Base-by-base conservation (phyloP, 2,113 vertebrate species). In the Equus przewalskii region DNA sequence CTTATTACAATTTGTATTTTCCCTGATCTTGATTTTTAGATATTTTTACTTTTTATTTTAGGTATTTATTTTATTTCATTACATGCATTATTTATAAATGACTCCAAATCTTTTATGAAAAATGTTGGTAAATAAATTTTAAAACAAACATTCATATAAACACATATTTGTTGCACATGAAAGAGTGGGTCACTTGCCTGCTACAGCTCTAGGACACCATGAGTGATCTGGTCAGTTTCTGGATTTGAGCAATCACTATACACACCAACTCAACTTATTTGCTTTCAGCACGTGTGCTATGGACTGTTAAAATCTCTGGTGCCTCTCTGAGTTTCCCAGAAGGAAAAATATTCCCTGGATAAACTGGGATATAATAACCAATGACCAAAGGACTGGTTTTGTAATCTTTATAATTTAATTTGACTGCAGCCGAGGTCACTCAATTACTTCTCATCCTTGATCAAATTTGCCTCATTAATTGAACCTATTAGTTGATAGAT, bases 1-100 rank as follows among this genome's bases (percentile, higher is more conserved):
- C 76, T 80, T 33, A 93, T 12, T 78, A 41, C 26, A 30, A 75
- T n/a, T 94, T 13, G 76, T 36, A 54, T 30, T 70, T 84, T 86
- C 64, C 9, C 6, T 51, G 19, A 41, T 84, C 41, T 93, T 83
- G 24, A 36, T 18, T 86, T 76, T 82, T 65, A 78, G 13, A 82
- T 41, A 11, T 62, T 21, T 12, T 80, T 70, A 19, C 0, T 56
- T 72, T 79, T 81, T 5, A 70, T 73, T 69, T 88, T 73, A 83
- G 9, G 2, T n/a, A 70, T 81, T 54, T 65, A 89, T 69, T 94
- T 51, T 67, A 82, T 78, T 87, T 70, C 6, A 72, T 69, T 73
- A 56, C 49, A 56, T 36, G 1, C 21, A 46, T 85, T 89, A 85
- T 9, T 70, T 84, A 51, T 26, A 72, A 83, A 46, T 76, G 26